These are phyloP conservation scores for Falco columbarius DNA, from an alignment of 2,797 vertebrate genomes.

Conservation along the genomic window DNA sequence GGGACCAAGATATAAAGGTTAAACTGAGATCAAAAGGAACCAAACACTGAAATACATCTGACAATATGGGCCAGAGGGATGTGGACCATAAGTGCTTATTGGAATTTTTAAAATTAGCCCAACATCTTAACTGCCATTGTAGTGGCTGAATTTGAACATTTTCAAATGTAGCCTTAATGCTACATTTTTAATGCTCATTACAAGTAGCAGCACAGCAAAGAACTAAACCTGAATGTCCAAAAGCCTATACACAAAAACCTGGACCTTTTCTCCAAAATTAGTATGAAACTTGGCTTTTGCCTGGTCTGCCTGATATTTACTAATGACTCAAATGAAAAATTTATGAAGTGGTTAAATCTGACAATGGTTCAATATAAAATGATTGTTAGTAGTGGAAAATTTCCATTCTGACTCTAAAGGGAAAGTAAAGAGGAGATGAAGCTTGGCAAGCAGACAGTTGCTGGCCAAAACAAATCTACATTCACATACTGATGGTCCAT, in stretches of 20 bases:
- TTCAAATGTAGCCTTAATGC: not conserved
- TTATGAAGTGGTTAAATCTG: not conserved
- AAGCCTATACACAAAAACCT: not conserved
- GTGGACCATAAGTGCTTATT: not conserved
- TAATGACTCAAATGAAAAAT: not conserved
- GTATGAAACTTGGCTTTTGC: not conserved
- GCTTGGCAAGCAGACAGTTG: not conserved
- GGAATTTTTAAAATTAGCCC: not conserved
- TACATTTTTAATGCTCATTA: too few relatives aligned
- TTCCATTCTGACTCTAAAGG: not conserved
- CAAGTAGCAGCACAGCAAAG: not conserved
- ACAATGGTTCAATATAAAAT: not conserved
- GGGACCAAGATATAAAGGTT: not conserved
- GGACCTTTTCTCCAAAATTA: not conserved
- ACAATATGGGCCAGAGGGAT: not conserved
- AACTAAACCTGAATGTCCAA: not conserved
- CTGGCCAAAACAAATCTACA: not conserved
- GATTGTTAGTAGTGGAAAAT: not conserved
- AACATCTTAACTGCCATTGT: not conserved
- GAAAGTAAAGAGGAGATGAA: slow-evolving; percentile 7
- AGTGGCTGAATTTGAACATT: not conserved
- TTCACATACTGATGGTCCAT: not conserved
- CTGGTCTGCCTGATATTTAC: not conserved
- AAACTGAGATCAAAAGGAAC: not conserved
- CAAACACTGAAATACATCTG: not conserved